A percentile compares a stretch with the other conserved stretches of the same genome.
phyloP scores from a whole-genome alignment of 2,888 invertebrate species.

The Stenichneumon culpator region DNA sequence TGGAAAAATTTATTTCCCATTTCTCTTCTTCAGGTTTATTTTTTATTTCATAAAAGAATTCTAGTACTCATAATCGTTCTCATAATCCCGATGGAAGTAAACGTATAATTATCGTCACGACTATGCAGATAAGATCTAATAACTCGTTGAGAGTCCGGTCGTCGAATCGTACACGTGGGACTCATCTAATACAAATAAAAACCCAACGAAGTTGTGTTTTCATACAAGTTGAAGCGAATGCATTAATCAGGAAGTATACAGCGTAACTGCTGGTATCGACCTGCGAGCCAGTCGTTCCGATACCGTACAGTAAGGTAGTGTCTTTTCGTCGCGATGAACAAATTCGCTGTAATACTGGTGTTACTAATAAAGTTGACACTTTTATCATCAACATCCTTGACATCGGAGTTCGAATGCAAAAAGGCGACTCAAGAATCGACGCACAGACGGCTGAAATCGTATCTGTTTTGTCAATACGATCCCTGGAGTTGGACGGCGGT shows the following conservation, averaged over 20 bases:
- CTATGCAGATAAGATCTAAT: neutral
- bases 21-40: too few species aligned
- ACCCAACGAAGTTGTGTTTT: constrained; percentile 11
- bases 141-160: neutral
- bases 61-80: neutral
- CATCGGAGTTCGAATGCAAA: constrained; percentile 70
- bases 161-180: neutral
- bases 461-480: constrained; percentile 87
- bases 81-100: neutral
- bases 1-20: too few species aligned
- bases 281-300: constrained; percentile 41
- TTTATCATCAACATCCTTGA: neutral
- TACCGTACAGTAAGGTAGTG: constrained; percentile 18
- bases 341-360: neutral
- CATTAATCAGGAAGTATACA: constrained; percentile 44
- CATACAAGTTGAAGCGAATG: constrained; percentile 27
- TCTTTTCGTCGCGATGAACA: constrained; percentile 22
- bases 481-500: constrained; percentile 84
- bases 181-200: neutral
- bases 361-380: constrained; percentile 26
- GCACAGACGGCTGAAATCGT: constrained; percentile 83
- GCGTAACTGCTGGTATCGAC: constrained; percentile 5
- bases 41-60: too few species aligned
- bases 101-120: neutral
- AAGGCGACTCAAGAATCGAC: constrained; percentile 69